Evolutionary conservation across 2,888 invertebrate genomes (phyloP), one percentile per base, ranked within the genome.

Genomic region (Linnaemya vulpina): DNA sequence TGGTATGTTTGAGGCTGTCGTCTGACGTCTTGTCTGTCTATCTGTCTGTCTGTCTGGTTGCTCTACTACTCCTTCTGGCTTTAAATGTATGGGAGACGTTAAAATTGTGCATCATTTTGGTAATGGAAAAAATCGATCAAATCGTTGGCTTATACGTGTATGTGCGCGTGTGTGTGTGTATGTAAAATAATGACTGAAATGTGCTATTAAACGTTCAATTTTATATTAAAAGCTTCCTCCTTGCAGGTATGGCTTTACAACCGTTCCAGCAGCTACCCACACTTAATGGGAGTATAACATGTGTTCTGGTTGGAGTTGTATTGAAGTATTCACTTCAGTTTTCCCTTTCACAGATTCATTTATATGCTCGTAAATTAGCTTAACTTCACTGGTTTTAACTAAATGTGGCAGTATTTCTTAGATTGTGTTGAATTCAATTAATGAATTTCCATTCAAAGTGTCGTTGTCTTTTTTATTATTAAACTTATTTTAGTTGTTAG

Each of bases 51-150:
- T 22, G 13, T 11, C 40, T 40, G 11, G 7, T 11, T 1, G 38
- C 38, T 40, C 30, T 40, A 8, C 11, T 73, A 38, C 62, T 60
- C 25, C 53, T 67, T n/a, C 35, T 63, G 38, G 46, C 20, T 63
- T 25, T 43, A 63, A 75, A 70, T 51, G 49, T 76, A 71, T 43
- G 43, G n/a, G 63, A 40, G 40, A 51, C 35, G 46, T 13, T 53
- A 53, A 73, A 60, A 63, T 73, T 80, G 68, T 70, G 84, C 80
- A 78, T 73, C 78, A 70, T 83, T 74, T 38, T 1, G 5, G 8
- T 30, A 78, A 74, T 73, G 35, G 65, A 73, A 77, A 38, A 84
- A 78, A 85, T 85, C 84, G 81, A 81, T 85, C 84, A 85, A 81
- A 78, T 74, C 68, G 53, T 2, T 40, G 40, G 40, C 13, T 40